Base-by-base conservation (phyloP, 2,113 vertebrate genomes). In the Papio anubis region DNA sequence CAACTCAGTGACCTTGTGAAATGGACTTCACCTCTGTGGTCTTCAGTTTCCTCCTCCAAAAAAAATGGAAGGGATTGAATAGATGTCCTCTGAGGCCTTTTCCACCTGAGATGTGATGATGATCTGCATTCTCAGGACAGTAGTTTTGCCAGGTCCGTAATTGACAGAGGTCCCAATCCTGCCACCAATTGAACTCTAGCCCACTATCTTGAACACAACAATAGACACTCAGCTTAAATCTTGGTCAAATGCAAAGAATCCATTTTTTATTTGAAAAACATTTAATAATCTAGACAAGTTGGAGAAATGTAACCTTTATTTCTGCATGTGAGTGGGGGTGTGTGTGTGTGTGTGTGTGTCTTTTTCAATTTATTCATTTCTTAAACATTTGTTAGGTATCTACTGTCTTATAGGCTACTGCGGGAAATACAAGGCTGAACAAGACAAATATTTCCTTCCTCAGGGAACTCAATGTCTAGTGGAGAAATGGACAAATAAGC, bases 181-280 rank as follows among this genome's bases (percentile, higher is more conserved):
- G 48, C 23, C 43, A 79, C 14, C 90, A 79, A 90, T 66, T 72
- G 48, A 72, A 10, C 12, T 50, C 35, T 25, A 66, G 38, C 57
- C 61, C 18, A 10, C 8, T 43, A 40, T 43, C 89, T 93, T 91
- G 43, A 78, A 55, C 35, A 35, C 38, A n/a, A 50, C 25, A 23
- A 23, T 25, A 59, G 64, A 40, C 57, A 48, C 16, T 88, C 45
- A 88, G 5, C 40, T 81, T 93, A 70, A 88, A 94, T 82, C 40
- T 57, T 92, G 72, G 45, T 52, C 95, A 94, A 86, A 94, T 95
- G 43, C 35, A 83, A 93, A 52, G 14, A 96, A 89, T 89, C 50
- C n/a, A 76, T 89, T 96, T 57, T 93, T 93, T 55, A 97, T 96
- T 97, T 96, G 48, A n/a, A 27, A 21, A 83, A 61, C 57, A 94